Evolutionary conservation across 2,888 invertebrate species (phyloP).

Genomic region (Euphydryas editha): DNA sequence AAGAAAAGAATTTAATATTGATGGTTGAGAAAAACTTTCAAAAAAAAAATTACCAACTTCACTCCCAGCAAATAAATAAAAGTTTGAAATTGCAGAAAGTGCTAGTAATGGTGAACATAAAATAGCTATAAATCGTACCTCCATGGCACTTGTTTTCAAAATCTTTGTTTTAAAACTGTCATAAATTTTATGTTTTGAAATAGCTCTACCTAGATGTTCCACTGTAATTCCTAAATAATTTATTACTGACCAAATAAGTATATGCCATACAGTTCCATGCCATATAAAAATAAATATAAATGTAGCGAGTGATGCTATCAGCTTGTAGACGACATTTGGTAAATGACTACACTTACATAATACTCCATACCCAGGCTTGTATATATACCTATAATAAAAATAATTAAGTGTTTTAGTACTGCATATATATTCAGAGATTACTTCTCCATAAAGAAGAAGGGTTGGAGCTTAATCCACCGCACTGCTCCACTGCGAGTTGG

Average conservation of each 20-base stretch:
- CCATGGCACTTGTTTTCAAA: constrained; percentile 69
- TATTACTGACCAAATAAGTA: constrained; percentile 93
- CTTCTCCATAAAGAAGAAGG: constrained; percentile 15
- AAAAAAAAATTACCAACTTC: constrained; percentile 89
- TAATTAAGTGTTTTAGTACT: neutral
- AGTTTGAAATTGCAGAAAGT: constrained; percentile 92
- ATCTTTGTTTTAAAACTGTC: constrained; percentile 65
- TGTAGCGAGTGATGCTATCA: constrained; percentile 88
- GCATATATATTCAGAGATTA: neutral
- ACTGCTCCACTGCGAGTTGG: too few species aligned
- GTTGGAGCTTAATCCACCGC: too few species aligned
- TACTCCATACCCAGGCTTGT: constrained; percentile 85
- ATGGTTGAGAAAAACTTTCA: constrained; percentile 77
- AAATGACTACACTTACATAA: constrained; percentile 57
- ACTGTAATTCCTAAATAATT: constrained; percentile 91
- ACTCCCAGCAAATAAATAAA: constrained; percentile 92
- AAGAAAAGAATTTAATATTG: constrained; percentile 60
- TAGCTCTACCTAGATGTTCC: constrained; percentile 85
- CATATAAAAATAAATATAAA: constrained; percentile 94
- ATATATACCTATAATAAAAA: constrained; percentile 89
- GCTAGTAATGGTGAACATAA: constrained; percentile 89
- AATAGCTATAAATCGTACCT: constrained; percentile 86
- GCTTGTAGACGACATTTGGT: constrained; percentile 78
- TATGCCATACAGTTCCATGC: constrained; percentile 92
- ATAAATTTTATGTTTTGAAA: constrained; percentile 76